Conservation (phyloP, 2,888 invertebrate species). For the Erannis defoliaria region DNA sequence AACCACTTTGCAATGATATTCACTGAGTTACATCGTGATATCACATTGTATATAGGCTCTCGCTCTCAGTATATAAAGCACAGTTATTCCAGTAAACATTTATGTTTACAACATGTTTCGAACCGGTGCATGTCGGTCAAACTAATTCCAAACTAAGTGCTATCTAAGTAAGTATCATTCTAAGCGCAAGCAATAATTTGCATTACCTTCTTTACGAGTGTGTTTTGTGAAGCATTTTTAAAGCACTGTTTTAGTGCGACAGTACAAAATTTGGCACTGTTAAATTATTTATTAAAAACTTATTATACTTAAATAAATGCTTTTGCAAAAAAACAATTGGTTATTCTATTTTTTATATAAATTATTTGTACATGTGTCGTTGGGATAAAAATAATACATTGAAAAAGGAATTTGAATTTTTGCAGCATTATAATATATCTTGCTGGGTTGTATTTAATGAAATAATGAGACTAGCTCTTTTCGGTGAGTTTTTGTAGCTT, state of each 20-base stretch:
- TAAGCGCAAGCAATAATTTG: slow-evolving; percentile 12
- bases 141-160: slow-evolving; percentile 2
- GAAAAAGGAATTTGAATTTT: neutral
- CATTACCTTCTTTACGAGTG: slow-evolving; percentile 2
- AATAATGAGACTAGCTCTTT: neutral
- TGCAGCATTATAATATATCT: neutral
- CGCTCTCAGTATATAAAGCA: too few relatives aligned
- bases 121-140: slow-evolving; percentile 28
- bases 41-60: too few relatives aligned
- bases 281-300: neutral
- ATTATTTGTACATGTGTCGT: neutral
- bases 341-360: neutral
- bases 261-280: slow-evolving; percentile 10
- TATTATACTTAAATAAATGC: neutral
- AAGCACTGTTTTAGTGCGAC: slow-evolving; percentile 1
- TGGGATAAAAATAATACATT: neutral
- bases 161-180: neutral
- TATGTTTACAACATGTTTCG: neutral
- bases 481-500: neutral
- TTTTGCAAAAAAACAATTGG: neutral
- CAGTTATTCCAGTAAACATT: too few relatives aligned
- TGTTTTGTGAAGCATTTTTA: slow-evolving; percentile 1
- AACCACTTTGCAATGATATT: too few relatives aligned
- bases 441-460: neutral
- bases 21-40: too few relatives aligned